phyloP scores from a whole-genome alignment of 2,888 invertebrate species.

The Xylota segnis region DNA sequence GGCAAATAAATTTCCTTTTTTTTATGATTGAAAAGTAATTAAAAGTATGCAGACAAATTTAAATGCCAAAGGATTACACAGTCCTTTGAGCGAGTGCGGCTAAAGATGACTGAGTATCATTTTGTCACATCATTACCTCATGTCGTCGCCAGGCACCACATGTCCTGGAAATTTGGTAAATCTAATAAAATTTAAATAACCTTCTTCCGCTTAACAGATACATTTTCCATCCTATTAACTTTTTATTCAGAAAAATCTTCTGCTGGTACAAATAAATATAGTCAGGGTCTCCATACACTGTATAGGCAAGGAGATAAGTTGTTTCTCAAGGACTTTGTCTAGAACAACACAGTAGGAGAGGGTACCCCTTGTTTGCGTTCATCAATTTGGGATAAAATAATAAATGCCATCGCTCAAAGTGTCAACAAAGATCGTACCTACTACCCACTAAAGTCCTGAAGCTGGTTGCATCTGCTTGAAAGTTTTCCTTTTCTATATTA shows the following conservation, averaged over 20 bases:
- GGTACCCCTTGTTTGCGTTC: conserved; percentile 7
- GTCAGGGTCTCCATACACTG: not conserved
- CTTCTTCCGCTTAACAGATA: conserved; percentile 1
- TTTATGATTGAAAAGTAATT: conserved; percentile 7
- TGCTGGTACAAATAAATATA: not conserved
- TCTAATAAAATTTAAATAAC: conserved; percentile 7
- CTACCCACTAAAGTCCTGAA: not conserved
- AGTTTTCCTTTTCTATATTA: not conserved
- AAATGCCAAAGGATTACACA: not conserved
- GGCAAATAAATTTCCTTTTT: not conserved
- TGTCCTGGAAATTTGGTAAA: not conserved
- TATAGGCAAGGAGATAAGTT: not conserved
- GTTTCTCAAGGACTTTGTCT: conserved; percentile 17
- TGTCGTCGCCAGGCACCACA: not conserved
- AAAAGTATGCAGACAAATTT: conserved; percentile 2
- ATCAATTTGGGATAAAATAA: conserved; percentile 5
- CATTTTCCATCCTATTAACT: conserved; percentile 10
- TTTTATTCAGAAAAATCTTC: not conserved
- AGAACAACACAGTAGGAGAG: not conserved
- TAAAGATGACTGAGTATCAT: not conserved
- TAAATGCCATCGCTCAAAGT: not conserved
- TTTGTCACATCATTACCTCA: conserved; percentile 2
- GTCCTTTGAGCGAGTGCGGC: not conserved
- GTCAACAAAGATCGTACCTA: not conserved
- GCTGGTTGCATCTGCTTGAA: not conserved